phyloP scores from a whole-genome alignment of 2,797 vertebrate species.

The Nyctalus aviator region DNA sequence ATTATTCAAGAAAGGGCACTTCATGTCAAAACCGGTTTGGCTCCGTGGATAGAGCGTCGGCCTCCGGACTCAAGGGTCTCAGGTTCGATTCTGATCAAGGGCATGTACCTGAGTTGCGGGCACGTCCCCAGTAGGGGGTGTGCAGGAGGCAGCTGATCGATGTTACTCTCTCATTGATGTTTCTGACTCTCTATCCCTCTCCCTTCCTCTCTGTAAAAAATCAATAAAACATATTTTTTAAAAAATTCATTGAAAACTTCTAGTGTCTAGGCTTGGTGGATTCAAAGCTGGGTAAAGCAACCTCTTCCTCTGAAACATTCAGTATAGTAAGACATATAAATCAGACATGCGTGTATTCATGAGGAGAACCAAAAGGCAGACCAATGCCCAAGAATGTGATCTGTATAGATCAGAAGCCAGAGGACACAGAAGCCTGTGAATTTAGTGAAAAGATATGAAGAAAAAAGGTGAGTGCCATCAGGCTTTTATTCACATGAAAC shows the following conservation, averaged over 20 bases:
- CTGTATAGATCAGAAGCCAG: background rate
- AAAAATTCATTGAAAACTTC: background rate
- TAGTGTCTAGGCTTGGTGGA: background rate
- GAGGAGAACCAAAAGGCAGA: slow-evolving; percentile 6
- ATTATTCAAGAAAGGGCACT: background rate
- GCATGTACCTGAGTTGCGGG: too few relatives aligned
- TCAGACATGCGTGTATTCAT: background rate
- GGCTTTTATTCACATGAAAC: background rate
- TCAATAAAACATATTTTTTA: too few relatives aligned
- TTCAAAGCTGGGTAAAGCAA: background rate
- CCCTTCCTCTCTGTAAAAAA: too few relatives aligned
- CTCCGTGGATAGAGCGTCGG: too few relatives aligned
- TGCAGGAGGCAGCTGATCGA: too few relatives aligned
- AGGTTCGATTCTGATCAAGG: too few relatives aligned
- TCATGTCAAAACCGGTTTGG: background rate
- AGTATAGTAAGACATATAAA: background rate
- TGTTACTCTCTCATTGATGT: too few relatives aligned
- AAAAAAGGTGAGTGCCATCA: background rate
- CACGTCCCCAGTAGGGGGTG: too few relatives aligned
- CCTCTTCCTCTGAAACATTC: background rate
- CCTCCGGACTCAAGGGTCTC: too few relatives aligned
- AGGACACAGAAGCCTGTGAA: background rate
- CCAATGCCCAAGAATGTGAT: background rate
- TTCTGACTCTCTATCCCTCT: too few relatives aligned
- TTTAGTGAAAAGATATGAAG: background rate